A percentile compares a stretch with the other conserved stretches of the same genome.
Evolutionary conservation across 2,888 invertebrate species (phyloP).

Genomic region (Podotricha telesiphe): DNA sequence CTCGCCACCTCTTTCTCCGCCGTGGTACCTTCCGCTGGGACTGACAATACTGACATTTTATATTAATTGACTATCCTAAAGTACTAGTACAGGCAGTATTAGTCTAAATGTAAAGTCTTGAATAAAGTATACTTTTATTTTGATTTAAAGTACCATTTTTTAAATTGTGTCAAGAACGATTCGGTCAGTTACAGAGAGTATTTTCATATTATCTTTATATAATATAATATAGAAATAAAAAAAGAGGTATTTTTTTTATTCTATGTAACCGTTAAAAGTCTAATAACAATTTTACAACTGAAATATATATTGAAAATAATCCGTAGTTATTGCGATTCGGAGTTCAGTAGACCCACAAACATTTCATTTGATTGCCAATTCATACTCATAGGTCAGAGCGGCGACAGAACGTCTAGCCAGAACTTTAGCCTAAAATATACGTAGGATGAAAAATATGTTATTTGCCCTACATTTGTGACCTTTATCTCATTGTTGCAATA

Average conservation of each 20-base stretch:
- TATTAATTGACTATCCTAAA: no score
- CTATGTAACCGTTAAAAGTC: background rate
- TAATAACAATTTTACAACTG: background rate
- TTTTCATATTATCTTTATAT: no score
- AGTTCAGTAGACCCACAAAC: constrained; percentile 16
- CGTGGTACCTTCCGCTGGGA: no score
- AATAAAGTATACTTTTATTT: no score
- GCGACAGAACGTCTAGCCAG: constrained; percentile 50
- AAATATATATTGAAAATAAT: constrained; percentile 18
- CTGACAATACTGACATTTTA: no score
- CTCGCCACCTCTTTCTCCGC: no score
- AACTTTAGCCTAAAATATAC: constrained; percentile 35
- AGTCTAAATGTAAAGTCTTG: no score
- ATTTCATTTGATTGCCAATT: constrained; percentile 39
- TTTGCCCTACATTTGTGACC: constrained; percentile 29
- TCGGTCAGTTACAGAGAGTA: no score
- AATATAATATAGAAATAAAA: no score
- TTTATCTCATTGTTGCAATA: background rate
- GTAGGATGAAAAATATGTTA: constrained; percentile 22
- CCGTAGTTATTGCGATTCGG: constrained; percentile 23
- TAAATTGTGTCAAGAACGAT: no score
- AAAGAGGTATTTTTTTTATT: background rate
- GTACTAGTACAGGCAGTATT: no score
- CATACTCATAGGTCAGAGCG: constrained; percentile 43
- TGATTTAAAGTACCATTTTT: no score